Percentiles rank a stretch among this genome's conserved stretches.
phyloP scores from a whole-genome alignment of 1,140 invertebrate species.

The Penaeus japonicus region DNA sequence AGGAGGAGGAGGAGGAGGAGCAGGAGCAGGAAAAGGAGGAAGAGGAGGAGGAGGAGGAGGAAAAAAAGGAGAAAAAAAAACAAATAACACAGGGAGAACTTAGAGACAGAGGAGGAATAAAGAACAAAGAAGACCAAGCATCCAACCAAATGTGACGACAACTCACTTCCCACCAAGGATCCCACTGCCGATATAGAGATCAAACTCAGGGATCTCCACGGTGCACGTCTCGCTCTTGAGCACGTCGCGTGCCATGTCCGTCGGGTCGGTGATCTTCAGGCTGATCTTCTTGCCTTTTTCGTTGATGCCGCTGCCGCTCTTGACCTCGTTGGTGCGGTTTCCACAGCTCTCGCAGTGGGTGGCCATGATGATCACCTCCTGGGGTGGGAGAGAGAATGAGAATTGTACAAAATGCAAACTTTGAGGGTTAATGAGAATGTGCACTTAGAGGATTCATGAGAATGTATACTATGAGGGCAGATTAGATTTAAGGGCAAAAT shows the following conservation, averaged over 20 bases:
- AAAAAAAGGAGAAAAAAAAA: neutral
- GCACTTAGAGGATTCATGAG: neutral
- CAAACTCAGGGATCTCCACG: constrained; percentile 88
- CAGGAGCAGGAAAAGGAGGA: neutral
- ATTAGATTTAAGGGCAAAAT: no score
- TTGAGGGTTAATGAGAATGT: constrained; percentile 15
- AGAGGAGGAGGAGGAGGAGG: neutral
- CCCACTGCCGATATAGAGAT: constrained; percentile 83
- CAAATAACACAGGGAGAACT: no score
- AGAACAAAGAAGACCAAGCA: neutral
- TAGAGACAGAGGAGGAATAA: no score
- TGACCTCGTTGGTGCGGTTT: constrained; percentile 91
- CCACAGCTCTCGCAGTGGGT: constrained; percentile 92
- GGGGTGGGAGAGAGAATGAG: constrained; percentile 87
- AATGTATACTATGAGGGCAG: neutral
- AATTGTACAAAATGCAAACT: no score
- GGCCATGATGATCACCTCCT: constrained; percentile 98
- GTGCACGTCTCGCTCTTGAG: constrained; percentile 94
- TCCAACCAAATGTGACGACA: neutral
- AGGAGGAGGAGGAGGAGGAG: neutral
- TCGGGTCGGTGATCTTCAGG: constrained; percentile 75
- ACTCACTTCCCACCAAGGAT: constrained; percentile 77
- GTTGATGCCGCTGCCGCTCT: constrained; percentile 91
- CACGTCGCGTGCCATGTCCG: constrained; percentile 91
- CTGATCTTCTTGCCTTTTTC: constrained; percentile 81